phyloP scores from a whole-genome alignment of 1,140 invertebrate genomes.

The Heliconius hewitsoni region DNA sequence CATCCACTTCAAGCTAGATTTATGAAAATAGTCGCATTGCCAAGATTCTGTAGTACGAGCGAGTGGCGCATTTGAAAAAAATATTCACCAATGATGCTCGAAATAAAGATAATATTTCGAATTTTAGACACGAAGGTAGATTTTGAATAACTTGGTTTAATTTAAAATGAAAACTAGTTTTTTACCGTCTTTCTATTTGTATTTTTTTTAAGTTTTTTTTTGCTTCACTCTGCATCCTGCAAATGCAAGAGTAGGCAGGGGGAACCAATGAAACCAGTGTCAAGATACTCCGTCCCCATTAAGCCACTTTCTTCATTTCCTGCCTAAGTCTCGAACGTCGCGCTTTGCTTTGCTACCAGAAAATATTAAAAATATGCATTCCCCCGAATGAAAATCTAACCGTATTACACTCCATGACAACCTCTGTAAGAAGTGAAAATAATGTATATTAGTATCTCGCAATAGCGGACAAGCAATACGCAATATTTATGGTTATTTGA shows the following conservation, averaged over 20 bases:
- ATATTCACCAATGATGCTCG: not conserved
- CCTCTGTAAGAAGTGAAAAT: too few species aligned
- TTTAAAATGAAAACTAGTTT: not conserved
- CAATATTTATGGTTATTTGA: too few species aligned
- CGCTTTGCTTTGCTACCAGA: not conserved
- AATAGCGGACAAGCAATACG: too few species aligned
- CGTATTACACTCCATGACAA: not conserved
- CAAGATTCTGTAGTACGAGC: not conserved
- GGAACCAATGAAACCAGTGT: not conserved
- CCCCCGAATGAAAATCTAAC: not conserved
- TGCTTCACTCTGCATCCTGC: too few species aligned
- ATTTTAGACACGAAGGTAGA: not conserved
- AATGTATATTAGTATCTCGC: too few species aligned
- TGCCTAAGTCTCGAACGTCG: not conserved
- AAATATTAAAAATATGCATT: not conserved
- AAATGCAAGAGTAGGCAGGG: not conserved
- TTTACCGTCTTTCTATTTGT: too few species aligned
- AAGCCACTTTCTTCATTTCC: too few species aligned
- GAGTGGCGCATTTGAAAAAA: slow-evolving; percentile 7
- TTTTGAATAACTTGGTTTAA: not conserved
- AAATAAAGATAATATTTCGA: not conserved
- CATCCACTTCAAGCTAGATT: not conserved
- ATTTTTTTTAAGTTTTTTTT: too few species aligned
- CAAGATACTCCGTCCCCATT: too few species aligned
- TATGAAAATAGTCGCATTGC: slow-evolving; percentile 2